Evolutionary conservation across 2,888 invertebrate genomes (phyloP), one percentile per base, ranked within the genome.

Genomic region (Thalpophila matura): DNA sequence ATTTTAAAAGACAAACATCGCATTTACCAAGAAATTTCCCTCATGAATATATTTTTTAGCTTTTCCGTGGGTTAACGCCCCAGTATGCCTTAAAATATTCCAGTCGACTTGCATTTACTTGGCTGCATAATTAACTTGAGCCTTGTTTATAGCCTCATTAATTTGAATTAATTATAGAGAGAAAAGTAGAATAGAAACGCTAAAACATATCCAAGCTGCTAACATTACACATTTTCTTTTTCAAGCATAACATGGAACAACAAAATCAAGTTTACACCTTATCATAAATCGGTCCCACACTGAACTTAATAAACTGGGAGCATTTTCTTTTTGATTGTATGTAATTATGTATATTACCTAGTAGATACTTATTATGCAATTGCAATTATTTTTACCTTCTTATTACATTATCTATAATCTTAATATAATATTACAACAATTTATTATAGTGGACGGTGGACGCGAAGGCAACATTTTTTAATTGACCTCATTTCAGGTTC

Each of bases 61-160:
- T 53, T 53, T 64, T 43, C 55, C 35, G 27, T 26, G 33, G 54
- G 40, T 51, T 54, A 49, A 53, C 58, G 51, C 22, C 37, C 33
- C 51, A 49, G 64, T 49, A 38, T 54, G 60, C 37, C 43, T 65
- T 77, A 70, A 77, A 79, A 76, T 77, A 79, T 83, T 61, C 69
- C 54, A 71, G 61, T 57, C 64, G 56, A 54, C 59, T 62, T 77
- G 74, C 77, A 80, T 71, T 76, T 74, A 66, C 69, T 69, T 64
- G 67, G 53, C 67, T 77, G 74, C 75, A 81, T 83, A 77, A 83
- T 80, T 73, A 69, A 77, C 65, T 62, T 42, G 42, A 71, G 62
- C 65, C 61, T 75, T 75, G 77, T 82, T 78, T 79, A 79, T 69
- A 43, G 72, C 65, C 70, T 68, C 77, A 74, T 83, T 77, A 68